Conservation (phyloP, 2,888 invertebrate species). For the Horisme vitalbata region DNA sequence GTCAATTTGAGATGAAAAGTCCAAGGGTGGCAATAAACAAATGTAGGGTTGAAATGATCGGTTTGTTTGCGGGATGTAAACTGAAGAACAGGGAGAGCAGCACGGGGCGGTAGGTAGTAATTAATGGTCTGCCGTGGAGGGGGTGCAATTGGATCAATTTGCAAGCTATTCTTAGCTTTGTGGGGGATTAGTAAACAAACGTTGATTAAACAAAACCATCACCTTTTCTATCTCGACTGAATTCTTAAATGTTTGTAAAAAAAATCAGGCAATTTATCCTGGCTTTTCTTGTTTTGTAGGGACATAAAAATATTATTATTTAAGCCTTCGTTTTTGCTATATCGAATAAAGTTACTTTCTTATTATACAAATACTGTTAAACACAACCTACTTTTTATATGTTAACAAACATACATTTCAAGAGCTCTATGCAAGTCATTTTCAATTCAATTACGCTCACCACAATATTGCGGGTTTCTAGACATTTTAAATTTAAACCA, state of each 20-base stretch:
- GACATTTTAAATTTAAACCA: conserved; percentile 57
- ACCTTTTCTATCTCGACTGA: conserved; percentile 23
- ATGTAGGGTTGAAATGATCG: conserved; percentile 65
- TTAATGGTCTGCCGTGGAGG: conserved; percentile 64
- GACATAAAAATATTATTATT: too few relatives aligned
- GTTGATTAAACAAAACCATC: conserved; percentile 51
- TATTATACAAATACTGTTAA: too few relatives aligned
- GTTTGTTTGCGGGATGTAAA: conserved; percentile 79
- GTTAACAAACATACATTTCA: too few relatives aligned
- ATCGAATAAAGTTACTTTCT: too few relatives aligned
- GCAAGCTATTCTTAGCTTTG: conserved; percentile 64
- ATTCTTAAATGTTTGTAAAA: too few relatives aligned
- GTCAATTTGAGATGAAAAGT: conserved; percentile 63
- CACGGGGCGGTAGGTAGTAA: conserved; percentile 71
- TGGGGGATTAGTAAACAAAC: conserved; percentile 53
- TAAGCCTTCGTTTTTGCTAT: too few relatives aligned
- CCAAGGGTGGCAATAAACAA: conserved; percentile 67
- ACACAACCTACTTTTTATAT: too few relatives aligned
- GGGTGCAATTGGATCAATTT: conserved; percentile 79
- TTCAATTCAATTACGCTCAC: conserved; percentile 18
- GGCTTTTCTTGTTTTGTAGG: too few relatives aligned
- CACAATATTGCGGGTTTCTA: conserved; percentile 30
- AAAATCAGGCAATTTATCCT: too few relatives aligned
- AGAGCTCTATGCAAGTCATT: background rate
- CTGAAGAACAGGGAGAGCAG: conserved; percentile 57